Percentiles rank a stretch among this genome's conserved stretches.
Evolutionary conservation across 2,888 invertebrate species (phyloP).

Genomic region (Campoplex nolae): DNA sequence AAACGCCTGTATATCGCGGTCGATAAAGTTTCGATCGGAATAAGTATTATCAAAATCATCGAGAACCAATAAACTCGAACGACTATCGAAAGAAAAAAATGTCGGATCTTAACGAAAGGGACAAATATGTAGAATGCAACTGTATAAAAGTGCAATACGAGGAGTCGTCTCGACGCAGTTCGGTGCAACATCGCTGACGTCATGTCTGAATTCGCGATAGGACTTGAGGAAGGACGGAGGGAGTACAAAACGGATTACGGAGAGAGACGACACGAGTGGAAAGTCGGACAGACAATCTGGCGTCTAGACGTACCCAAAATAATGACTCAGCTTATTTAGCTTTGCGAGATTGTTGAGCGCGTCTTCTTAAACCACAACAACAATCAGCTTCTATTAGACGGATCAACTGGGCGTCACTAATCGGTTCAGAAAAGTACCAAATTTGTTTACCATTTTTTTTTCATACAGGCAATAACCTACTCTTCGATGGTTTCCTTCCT

Average conservation of each 20-base stretch:
- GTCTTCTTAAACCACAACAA: slow-evolving; percentile 55
- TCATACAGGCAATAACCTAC: neutral
- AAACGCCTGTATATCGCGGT: neutral
- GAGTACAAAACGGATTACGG: slow-evolving; percentile 48
- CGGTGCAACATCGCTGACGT: slow-evolving; percentile 78
- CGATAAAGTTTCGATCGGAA: neutral
- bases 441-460: slow-evolving; percentile 7
- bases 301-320: slow-evolving; percentile 84
- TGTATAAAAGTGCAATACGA: slow-evolving; percentile 45
- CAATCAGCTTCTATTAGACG: slow-evolving; percentile 45
- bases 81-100: neutral
- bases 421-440: neutral
- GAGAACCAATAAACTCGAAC: neutral
- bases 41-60: neutral
- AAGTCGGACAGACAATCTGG: slow-evolving; percentile 82
- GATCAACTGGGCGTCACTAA: slow-evolving; percentile 40
- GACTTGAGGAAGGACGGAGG: slow-evolving; percentile 65
- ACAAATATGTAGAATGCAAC: slow-evolving; percentile 42
- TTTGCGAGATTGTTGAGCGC: slow-evolving; percentile 55
- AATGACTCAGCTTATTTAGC: slow-evolving; percentile 77
- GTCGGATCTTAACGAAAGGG: neutral
- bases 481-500: neutral
- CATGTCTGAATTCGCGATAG: slow-evolving; percentile 79
- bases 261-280: slow-evolving; percentile 59
- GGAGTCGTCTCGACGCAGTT: slow-evolving; percentile 51